phyloP scores from a whole-genome alignment of 2,888 invertebrate species.

The Schizotus pectinicornis region DNA sequence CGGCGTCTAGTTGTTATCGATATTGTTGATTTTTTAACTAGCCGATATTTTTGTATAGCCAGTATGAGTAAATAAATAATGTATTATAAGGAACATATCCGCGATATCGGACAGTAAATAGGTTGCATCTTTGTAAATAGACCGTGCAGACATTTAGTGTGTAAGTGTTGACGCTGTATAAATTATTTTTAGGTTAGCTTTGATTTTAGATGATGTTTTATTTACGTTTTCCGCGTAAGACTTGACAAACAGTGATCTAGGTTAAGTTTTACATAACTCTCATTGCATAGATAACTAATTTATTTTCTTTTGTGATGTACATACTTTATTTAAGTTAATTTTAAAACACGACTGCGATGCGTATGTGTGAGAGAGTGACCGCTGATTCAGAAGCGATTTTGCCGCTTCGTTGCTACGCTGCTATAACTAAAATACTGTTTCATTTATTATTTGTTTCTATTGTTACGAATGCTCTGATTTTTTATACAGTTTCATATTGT shows the following conservation, averaged over 20 bases:
- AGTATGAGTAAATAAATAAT: conserved; percentile 14
- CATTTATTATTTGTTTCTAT: conserved; percentile 35
- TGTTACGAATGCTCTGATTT: conserved; percentile 35
- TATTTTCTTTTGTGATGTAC: conserved; percentile 56
- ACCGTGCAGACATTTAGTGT: conserved; percentile 42
- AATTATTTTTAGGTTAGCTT: conserved; percentile 48
- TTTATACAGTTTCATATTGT: conserved; percentile 35
- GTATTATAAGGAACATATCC: conserved; percentile 31
- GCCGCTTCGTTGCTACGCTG: conserved; percentile 26
- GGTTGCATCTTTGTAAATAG: conserved; percentile 59
- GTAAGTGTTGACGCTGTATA: conserved; percentile 49
- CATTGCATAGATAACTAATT: conserved; percentile 49
- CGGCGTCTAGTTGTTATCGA: conserved; percentile 5
- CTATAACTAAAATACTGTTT: conserved; percentile 27
- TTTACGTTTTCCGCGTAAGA: conserved; percentile 52
- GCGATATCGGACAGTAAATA: conserved; percentile 2
- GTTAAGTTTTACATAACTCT: conserved; percentile 50
- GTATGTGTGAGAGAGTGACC: conserved; percentile 52
- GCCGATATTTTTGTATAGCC: conserved; percentile 25
- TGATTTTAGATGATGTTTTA: conserved; percentile 42
- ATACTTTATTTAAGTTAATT: conserved; percentile 50
- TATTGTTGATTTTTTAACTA: conserved; percentile 1
- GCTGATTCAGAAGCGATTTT: conserved; percentile 21
- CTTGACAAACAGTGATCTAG: conserved; percentile 57
- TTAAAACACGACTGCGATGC: conserved; percentile 37